A percentile compares a stretch with the other conserved stretches of the same genome.
phyloP scores from a whole-genome alignment of 2,113 vertebrate genomes.

The Myxocyprinus asiaticus region DNA sequence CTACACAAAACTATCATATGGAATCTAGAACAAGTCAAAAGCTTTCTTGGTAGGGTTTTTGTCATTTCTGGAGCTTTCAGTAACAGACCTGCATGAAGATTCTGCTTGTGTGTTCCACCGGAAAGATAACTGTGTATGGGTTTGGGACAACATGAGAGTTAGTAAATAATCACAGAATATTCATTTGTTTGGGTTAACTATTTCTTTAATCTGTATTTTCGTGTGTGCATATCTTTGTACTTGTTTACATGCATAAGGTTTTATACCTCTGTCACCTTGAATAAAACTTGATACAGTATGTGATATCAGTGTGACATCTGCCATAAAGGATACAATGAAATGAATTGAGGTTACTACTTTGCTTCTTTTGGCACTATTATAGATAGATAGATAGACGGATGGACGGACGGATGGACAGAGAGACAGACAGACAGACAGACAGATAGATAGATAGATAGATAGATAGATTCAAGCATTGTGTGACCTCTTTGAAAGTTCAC shows the following conservation, averaged over 20 bases:
- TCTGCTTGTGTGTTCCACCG: too few species aligned
- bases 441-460: not conserved
- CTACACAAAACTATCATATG: too few species aligned
- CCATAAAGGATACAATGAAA: not conserved
- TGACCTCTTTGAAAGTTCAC: slow-evolving; percentile 11
- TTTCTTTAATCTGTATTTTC: too few species aligned
- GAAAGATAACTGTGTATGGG: too few species aligned
- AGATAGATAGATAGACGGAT: slow-evolving; percentile 3
- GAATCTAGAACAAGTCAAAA: too few species aligned
- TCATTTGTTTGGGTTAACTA: too few species aligned
- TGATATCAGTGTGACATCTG: not conserved
- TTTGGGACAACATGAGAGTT: too few species aligned
- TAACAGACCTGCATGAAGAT: too few species aligned
- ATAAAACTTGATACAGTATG: not conserved
- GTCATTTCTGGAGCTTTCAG: too few species aligned
- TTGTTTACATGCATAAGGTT: not conserved
- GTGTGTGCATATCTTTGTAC: not conserved
- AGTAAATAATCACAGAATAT: too few species aligned
- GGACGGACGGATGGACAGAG: not conserved
- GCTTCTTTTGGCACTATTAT: not conserved
- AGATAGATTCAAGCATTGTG: not conserved
- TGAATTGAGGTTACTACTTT: not conserved
- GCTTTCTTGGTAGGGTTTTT: too few species aligned
- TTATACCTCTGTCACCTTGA: slow-evolving; percentile 11
- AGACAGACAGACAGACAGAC: too few species aligned